phyloP scores from a whole-genome alignment of 2,797 vertebrate species.

The Dermochelys coriacea region DNA sequence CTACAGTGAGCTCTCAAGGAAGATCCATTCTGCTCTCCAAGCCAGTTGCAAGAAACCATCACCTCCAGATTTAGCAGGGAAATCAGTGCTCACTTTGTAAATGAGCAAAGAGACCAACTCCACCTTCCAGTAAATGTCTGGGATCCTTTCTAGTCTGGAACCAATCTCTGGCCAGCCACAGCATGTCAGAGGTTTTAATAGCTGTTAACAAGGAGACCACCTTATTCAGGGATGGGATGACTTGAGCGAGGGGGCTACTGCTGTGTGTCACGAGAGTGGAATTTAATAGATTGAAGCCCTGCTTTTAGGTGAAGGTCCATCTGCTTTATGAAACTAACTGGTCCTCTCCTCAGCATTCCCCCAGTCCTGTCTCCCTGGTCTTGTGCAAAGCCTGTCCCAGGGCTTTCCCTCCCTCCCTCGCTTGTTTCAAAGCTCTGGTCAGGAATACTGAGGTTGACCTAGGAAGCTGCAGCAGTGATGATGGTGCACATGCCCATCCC shows the following conservation, averaged over 20 bases:
- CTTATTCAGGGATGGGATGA: background rate
- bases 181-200: background rate
- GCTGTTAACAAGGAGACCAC: background rate
- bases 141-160: background rate
- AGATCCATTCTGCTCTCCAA: background rate
- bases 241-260: background rate
- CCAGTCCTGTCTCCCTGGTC: background rate
- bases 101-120: background rate
- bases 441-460: background rate
- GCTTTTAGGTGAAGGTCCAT: background rate
- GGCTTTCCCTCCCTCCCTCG: background rate
- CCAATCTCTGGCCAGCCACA: background rate
- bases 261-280: background rate
- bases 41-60: background rate
- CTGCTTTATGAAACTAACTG: background rate
- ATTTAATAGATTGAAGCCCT: background rate
- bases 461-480: rapidly evolving
- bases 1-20: background rate
- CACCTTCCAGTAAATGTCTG: background rate
- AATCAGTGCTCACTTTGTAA: background rate
- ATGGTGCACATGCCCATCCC: background rate
- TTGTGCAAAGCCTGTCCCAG: background rate
- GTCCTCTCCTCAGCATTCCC: background rate
- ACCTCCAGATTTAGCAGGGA: background rate
- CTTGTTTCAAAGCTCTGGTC: background rate